Evolutionary conservation across 1,140 invertebrate genomes (phyloP), one percentile per base, ranked within the genome.

Genomic region (Drosophila oshimai): DNA sequence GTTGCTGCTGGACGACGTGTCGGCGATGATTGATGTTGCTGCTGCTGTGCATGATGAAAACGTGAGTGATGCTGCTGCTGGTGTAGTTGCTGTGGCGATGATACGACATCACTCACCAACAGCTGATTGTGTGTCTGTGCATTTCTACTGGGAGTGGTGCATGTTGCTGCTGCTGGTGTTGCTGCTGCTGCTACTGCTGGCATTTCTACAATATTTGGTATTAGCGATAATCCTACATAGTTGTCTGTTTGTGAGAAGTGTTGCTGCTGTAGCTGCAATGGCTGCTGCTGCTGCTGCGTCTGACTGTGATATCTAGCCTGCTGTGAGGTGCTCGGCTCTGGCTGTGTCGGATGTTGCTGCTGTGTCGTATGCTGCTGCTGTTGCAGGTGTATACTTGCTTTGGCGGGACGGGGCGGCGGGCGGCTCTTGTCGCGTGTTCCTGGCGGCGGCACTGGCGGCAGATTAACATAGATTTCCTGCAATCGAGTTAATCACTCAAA

Each of bases 391-490:
- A 81, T 89, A 78, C 79, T 87, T 87, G 87, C 88, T 90, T 90
- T 90, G 67, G 89, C 83, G 41, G 89, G 89, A 24, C 89, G 71
- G 17, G 89, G 89, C 41, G 75, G 75, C 12, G 86, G 84, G 17
- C 83, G 77, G 31, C 72, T 65, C 50, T 75, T 90, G 50, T 87
- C 81, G 26, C 79, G 79, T 51, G 81, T 74, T 31, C 74, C 67
- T 33, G 87, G 76, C 46, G 89, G 87, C 45, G 84, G 84, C 49
- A 87, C 77, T 5, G 89, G 87, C 51, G 89, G 89, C 50, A 90
- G 46, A 76, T 90, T 90, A 18, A 90, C 89, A 78, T 90, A 90
- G 65, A 90, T 89, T 58, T 89, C 89, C 89, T 90, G 58, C 37
- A 61, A 62, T 60, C 20, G 33, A n/a, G 9, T 9, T 6, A 17